Evolutionary conservation across 2,113 vertebrate species (phyloP), one percentile per base, ranked within the genome.

Genomic region (Anser brachyrhynchus): DNA sequence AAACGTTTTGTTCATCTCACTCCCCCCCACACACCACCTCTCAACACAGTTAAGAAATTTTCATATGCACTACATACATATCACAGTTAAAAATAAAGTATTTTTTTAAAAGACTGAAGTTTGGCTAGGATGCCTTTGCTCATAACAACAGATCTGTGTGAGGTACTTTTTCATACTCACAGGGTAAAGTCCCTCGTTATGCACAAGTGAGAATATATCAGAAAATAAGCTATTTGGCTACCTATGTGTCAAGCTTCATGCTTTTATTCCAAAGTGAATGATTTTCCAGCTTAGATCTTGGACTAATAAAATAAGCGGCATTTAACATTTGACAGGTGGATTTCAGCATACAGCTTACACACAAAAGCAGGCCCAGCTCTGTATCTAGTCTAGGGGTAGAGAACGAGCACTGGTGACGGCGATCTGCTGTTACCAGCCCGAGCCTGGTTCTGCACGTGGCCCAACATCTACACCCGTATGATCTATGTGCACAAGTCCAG

Each of bases 31-130:
- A 8, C 33, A 4, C 29, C 41, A 15, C 37, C 82, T 35, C 59
- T 39, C 66, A 5, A 8, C 1, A 28, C 44, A 14, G n/a, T 6
- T 1, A 4, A 11, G 64, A 13, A 22, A 3, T 17, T 4, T 6
- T 15, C 87, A 17, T 0, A 10, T 5, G 52, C 87, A 37, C 82
- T 6, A 65, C 58, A 6, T 2, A 62, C 74, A 5, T 9, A 21
- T 21, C 76, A 33, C 78, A 54, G 71, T 17, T 65, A 16, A 67
- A 59, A 64, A 66, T 10, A n/a, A 31, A 26, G 65, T 5, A 3
- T 35, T 67, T 26, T 29, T 2, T 10, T 9, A 41, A 11, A 43
- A 46, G 84, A 15, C 64, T 4, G 9, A 16, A 43, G 35, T 18
- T 66, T 4, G 79, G 55, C 33, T 28, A 11, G 44, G 84, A 71